These are phyloP conservation scores for Mormyrus hasselquistii DNA, from an alignment of 2,797 vertebrate species.

Conservation along the genomic window DNA sequence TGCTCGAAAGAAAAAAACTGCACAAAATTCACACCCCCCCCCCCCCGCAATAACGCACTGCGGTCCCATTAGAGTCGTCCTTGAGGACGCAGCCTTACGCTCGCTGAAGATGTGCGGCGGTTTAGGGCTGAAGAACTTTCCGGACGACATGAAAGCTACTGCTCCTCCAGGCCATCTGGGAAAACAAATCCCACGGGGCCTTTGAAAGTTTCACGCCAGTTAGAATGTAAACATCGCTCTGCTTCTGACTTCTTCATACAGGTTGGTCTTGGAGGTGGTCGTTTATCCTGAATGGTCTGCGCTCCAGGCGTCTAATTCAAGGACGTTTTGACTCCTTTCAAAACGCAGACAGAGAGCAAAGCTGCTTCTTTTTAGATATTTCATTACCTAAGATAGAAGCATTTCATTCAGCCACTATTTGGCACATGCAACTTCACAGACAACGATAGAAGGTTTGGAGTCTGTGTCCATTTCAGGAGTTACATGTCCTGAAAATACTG, in stretches of 20 bases:
- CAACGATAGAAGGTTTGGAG: not conserved
- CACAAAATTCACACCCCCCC: slow-evolving; percentile 55
- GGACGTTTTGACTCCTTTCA: slow-evolving; percentile 17
- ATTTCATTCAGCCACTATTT: not conserved
- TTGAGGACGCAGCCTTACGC: slow-evolving; percentile 51
- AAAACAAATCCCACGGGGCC: not conserved
- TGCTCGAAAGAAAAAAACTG: slow-evolving; percentile 83
- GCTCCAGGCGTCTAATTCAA: slow-evolving; percentile 14
- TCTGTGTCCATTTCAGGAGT: not conserved
- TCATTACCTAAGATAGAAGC: slow-evolving; percentile 2
- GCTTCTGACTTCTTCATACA: slow-evolving; percentile 50
- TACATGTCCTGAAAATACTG: not conserved
- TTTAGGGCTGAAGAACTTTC: slow-evolving; percentile 19
- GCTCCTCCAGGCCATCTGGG: slow-evolving; percentile 3
- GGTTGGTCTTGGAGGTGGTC: slow-evolving; percentile 47
- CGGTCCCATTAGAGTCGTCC: slow-evolving; percentile 63
- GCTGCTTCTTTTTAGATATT: slow-evolving; percentile 16
- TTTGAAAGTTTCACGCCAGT: slow-evolving; percentile 14
- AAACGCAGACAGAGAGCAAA: slow-evolving; percentile 7
- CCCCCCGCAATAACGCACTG: slow-evolving; percentile 45
- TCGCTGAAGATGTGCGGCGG: not conserved
- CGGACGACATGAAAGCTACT: not conserved
- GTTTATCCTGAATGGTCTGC: slow-evolving; percentile 45
- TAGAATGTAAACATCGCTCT: slow-evolving; percentile 51
- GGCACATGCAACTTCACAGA: not conserved